Evolutionary conservation across 2,888 invertebrate genomes (phyloP), one percentile per base, ranked within the genome.

Genomic region (Spialia ferax): DNA sequence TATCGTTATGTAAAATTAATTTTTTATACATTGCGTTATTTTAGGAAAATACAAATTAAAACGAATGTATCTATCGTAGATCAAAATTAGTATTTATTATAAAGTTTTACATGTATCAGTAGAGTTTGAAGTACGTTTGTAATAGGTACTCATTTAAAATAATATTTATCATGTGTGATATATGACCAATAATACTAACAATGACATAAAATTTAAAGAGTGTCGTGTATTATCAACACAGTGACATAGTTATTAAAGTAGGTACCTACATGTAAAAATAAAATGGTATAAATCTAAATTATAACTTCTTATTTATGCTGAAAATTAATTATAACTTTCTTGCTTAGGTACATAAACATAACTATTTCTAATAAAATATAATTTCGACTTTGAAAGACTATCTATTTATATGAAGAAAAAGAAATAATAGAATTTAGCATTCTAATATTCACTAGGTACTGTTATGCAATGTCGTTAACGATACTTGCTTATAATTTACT

Each of bases 101-200:
- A 52, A 48, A 48, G 20, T 48, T 48, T 42, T 48, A 48, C 22
- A 50, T 50, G 22, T 50, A 50, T 65, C 23, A 38, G 50, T 59
- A 59, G 50, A 35, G 35, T 59, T 59, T 78, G 69, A 83, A 81
- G 82, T 86, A 86, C 88, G 87, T 89, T 86, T 87, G 81, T 82
- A 38, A 38, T n/a, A n/a, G 2, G 35, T 38, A 38, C n/a, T n/a
- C n/a, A n/a, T n/a, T n/a, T n/a, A n/a, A n/a, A 6, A 32, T 32
- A 7, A 32, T 32, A 32, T 32, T 1, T 32, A 82, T 48, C 1
- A 11, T 48, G 86, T 88, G 89, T 91, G 88, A 89, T 90, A 90
- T 89, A 85, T 85, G 89, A 91, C 91, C 89, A 90, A 88, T 84
- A 85, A 78, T 80, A 59, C 56, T 52, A 26, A 55, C 15, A 18